These are phyloP conservation scores for Helobdella robusta DNA, from an alignment of 2,888 invertebrate genomes.

Conservation along the genomic window DNA sequence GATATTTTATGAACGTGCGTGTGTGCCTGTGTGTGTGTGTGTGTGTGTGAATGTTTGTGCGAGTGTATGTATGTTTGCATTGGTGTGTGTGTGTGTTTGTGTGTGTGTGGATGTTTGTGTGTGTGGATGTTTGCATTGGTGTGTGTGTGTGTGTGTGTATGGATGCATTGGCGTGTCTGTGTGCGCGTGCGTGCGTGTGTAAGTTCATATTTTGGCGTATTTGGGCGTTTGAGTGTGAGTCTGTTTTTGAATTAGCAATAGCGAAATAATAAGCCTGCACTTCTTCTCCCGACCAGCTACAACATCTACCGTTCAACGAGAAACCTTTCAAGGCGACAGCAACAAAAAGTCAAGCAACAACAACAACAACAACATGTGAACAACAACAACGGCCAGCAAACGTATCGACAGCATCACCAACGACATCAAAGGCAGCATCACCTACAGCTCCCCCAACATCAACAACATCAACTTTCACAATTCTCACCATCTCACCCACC, in stretches of 20 bases:
- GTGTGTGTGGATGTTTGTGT: neutral
- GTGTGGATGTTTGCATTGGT: neutral
- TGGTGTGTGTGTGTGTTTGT: neutral
- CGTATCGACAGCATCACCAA: neutral
- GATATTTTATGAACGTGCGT: too few relatives aligned
- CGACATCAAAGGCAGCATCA: neutral
- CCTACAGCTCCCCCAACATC: neutral
- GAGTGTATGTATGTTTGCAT: neutral
- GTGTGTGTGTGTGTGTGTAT: slow-evolving; percentile 3
- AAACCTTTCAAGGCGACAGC: neutral
- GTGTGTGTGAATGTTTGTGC: neutral
- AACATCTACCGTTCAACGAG: neutral
- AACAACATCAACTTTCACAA: slow-evolving; percentile 2
- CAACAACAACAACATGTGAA: neutral
- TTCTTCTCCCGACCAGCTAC: neutral
- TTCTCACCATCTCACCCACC: neutral
- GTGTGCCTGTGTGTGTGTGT: neutral
- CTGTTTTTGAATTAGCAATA: neutral
- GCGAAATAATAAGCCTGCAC: neutral
- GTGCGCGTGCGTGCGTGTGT: slow-evolving; percentile 4
- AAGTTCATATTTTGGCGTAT: neutral
- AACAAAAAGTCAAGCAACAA: neutral
- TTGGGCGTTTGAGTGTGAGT: slow-evolving; percentile 12
- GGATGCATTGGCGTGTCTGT: neutral
- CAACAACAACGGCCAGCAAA: neutral